These are phyloP conservation scores for Cantharis rufa DNA, from an alignment of 2,888 invertebrate genomes.

Conservation along the genomic window DNA sequence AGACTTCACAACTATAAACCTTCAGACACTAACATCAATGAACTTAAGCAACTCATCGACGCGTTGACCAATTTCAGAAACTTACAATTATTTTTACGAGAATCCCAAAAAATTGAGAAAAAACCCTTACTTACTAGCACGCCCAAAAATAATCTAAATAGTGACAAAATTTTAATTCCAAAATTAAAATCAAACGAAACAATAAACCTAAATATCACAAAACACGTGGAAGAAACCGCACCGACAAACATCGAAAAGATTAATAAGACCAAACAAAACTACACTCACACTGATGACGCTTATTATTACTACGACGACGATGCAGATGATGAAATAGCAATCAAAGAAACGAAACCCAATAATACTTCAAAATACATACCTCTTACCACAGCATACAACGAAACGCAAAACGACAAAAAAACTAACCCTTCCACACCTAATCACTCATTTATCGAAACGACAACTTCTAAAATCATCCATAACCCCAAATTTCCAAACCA, in stretches of 20 bases:
- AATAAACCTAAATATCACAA: not conserved
- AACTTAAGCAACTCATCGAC: not conserved
- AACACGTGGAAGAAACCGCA: not conserved
- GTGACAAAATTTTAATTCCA: not conserved
- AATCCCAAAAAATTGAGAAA: not conserved
- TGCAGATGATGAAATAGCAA: not conserved
- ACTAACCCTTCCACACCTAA: not conserved
- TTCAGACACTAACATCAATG: not conserved
- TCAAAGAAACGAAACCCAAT: not conserved
- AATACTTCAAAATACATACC: not conserved
- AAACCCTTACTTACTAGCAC: not conserved
- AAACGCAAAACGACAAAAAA: not conserved
- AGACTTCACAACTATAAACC: not conserved
- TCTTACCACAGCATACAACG: not conserved
- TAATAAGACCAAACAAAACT: not conserved
- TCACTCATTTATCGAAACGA: not conserved
- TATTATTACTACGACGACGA: constrained; percentile 17
- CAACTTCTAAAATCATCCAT: not conserved
- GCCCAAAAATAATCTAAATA: not conserved
- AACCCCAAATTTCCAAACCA: not conserved
- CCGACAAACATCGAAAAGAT: not conserved
- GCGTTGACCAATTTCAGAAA: not conserved
- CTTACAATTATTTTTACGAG: not conserved
- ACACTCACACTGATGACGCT: constrained; percentile 12
- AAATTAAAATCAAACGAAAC: not conserved